Evolutionary conservation across 2,888 invertebrate species (phyloP).

Genomic region (Neoaliturus tenellus): DNA sequence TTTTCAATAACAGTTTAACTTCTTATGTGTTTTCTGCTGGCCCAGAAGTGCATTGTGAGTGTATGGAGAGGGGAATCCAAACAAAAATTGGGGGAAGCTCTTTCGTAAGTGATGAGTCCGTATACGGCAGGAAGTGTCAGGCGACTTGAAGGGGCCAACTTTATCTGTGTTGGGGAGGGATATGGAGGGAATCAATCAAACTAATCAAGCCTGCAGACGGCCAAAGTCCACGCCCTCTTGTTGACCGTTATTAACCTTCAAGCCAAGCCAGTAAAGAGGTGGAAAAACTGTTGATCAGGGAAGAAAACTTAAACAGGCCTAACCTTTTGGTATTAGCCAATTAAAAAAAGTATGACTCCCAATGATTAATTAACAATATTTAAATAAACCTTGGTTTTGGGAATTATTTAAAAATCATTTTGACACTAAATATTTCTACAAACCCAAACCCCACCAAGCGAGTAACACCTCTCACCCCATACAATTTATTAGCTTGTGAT

Average conservation of each 20-base stretch:
- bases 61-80: neutral
- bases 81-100: no score
- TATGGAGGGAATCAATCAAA: constrained; percentile 37
- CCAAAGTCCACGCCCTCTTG: neutral
- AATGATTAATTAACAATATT: no score
- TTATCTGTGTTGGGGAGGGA: neutral
- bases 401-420: no score
- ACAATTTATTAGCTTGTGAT: no score
- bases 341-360: no score
- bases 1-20: neutral
- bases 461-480: no score
- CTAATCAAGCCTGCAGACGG: constrained; percentile 21
- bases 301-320: no score
- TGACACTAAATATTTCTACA: no score
- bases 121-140: constrained; percentile 26
- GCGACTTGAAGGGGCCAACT: constrained; percentile 16
- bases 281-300: neutral
- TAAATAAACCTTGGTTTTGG: no score
- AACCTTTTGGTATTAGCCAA: no score
- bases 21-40: neutral
- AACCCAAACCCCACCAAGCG: no score
- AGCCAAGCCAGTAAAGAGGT: neutral
- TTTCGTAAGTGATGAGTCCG: constrained; percentile 28
- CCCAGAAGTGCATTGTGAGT: neutral
- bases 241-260: constrained; percentile 5